Evolutionary conservation across 2,888 invertebrate species (phyloP).

Genomic region (Ganaspis brasiliensis): DNA sequence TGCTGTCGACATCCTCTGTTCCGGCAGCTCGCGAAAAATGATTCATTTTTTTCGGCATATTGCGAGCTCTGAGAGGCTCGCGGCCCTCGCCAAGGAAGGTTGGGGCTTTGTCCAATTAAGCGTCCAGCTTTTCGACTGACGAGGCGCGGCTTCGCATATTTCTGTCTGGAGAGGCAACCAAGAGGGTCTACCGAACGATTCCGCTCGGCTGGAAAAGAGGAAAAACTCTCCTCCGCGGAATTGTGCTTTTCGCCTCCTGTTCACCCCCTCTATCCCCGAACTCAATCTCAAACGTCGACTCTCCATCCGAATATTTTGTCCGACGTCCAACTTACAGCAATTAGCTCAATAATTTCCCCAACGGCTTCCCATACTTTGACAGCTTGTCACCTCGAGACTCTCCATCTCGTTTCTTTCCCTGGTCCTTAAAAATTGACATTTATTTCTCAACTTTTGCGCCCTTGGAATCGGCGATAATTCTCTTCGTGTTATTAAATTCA

Average conservation of each 20-base stretch:
- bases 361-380: conserved; percentile 67
- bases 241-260: conserved; percentile 47
- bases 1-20: conserved; percentile 52
- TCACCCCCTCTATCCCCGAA: conserved; percentile 52
- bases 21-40: conserved; percentile 64
- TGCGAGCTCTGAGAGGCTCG: conserved; percentile 73
- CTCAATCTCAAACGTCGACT: conserved; percentile 54
- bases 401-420: conserved; percentile 44
- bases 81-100: conserved; percentile 71
- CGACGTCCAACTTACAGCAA: conserved; percentile 77
- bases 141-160: conserved; percentile 76
- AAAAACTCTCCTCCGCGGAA: conserved; percentile 68
- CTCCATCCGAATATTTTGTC: conserved; percentile 69
- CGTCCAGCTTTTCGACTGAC: conserved; percentile 77
- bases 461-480: too few species aligned
- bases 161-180: conserved; percentile 74
- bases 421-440: conserved; percentile 44
- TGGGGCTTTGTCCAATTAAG: conserved; percentile 80
- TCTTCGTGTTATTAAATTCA: too few species aligned
- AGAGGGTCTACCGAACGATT: conserved; percentile 61
- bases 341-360: conserved; percentile 79
- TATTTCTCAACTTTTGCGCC: conserved; percentile 21
- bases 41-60: conserved; percentile 78
- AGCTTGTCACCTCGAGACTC: conserved; percentile 66
- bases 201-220: conserved; percentile 67